Evolutionary conservation across 2,888 invertebrate species (phyloP), one percentile per base, ranked within the genome.

Genomic region (Agonopterix alstromeriana): DNA sequence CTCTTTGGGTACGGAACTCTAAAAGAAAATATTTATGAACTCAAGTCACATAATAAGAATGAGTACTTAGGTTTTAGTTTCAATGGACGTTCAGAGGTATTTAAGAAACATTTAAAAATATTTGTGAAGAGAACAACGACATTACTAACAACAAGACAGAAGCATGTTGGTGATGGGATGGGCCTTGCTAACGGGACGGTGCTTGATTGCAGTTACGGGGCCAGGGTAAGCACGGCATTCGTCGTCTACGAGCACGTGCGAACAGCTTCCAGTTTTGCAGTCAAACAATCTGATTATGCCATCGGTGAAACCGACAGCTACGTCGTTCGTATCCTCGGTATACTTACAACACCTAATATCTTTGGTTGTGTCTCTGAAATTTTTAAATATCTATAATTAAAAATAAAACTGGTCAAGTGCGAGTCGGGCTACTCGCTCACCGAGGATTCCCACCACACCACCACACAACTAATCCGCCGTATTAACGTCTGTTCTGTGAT

Each of bases 301-400:
- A 65, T 93, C 91, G 2, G 90, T 76, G 55, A 91, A 90, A 40
- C 93, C 93, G 36, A 85, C 90, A 11, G 92, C 92, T 54, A 93
- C 73, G 46, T 88, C 85, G 52, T 90, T 90, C 44, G 76, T 83
- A 55, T 90, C 89, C 70, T 93, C 92, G 40, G 91, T 92, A 64
- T 92, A 93, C 67, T 90, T 89, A 53, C 91, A 80, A 61, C 91
- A 92, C 65, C 91, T 80, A 52, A 90, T 79, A 35, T 90, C 90
- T 55, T 84, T 85, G 54, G 77, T 82, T 10, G 89, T 84, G 58
- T 90, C 89, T 55, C 91, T 91, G 50, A 35, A 46, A 45, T 36
- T 7, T 27, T 10, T 38, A 38, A n/a, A 3, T 8, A 38, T 9
- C 35, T 11, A 12, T 8, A 9, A 11, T 40, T n/a, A 44, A 36